phyloP scores from a whole-genome alignment of 2,888 invertebrate species.

The Muscina levida region DNA sequence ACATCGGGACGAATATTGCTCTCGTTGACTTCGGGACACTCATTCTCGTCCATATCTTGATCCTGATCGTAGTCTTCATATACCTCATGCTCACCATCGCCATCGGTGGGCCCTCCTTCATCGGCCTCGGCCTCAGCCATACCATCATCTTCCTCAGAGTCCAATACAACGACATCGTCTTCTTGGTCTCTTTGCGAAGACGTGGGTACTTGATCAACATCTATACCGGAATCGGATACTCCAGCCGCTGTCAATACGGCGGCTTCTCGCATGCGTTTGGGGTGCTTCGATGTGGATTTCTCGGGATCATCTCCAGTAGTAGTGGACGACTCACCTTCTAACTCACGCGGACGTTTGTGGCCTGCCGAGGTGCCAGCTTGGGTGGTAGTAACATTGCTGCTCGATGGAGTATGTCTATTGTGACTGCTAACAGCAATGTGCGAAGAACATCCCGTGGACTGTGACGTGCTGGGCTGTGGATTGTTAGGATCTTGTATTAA shows the following conservation, averaged over 20 bases:
- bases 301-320: conserved; percentile 79
- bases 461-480: conserved; percentile 79
- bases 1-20: conserved; percentile 79
- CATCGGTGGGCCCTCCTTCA: conserved; percentile 80
- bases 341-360: conserved; percentile 83
- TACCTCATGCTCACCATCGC: conserved; percentile 82
- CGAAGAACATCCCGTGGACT: conserved; percentile 75
- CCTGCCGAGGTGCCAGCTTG: conserved; percentile 80
- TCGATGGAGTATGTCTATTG: conserved; percentile 81
- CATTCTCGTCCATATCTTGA: conserved; percentile 83
- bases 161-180: conserved; percentile 90
- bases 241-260: conserved; percentile 73
- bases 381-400: conserved; percentile 85
- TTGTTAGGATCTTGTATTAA: conserved; percentile 76
- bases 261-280: conserved; percentile 77
- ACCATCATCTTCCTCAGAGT: conserved; percentile 85
- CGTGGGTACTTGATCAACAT: conserved; percentile 91
- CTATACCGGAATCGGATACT: conserved; percentile 83
- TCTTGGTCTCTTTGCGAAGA: conserved; percentile 93
- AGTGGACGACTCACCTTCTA: conserved; percentile 81
- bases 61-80: conserved; percentile 82
- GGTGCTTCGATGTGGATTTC: conserved; percentile 76
- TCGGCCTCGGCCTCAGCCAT: conserved; percentile 81
- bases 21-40: conserved; percentile 80
- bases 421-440: conserved; percentile 79